Conservation (phyloP, 2,888 invertebrate genomes). For the Mesoligia furuncula region DNA sequence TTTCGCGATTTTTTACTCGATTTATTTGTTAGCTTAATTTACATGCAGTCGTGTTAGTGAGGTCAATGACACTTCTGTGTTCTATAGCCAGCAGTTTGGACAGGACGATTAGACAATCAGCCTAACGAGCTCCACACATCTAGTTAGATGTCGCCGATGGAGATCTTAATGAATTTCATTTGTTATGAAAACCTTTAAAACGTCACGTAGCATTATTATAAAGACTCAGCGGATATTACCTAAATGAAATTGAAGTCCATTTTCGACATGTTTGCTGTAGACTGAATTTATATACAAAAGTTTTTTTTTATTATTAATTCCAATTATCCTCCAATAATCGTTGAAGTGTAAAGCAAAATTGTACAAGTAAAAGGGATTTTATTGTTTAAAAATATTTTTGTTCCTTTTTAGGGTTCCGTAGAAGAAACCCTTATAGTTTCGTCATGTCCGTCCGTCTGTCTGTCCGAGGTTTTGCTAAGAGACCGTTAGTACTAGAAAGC, state of each 20-base stretch:
- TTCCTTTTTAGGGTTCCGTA: too few relatives aligned
- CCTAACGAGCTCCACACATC: slow-evolving; percentile 56
- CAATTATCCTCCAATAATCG: background rate
- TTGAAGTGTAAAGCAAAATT: background rate
- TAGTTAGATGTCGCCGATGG: slow-evolving; percentile 30
- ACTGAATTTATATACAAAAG: background rate
- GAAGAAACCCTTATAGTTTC: too few relatives aligned
- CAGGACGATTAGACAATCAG: slow-evolving; percentile 57
- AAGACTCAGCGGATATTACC: slow-evolving; percentile 4
- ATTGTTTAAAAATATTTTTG: background rate
- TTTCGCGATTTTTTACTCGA: background rate
- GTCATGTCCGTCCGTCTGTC: too few relatives aligned
- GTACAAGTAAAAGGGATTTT: too few relatives aligned
- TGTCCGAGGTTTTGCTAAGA: too few relatives aligned
- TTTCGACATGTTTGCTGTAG: background rate
- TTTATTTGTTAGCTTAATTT: slow-evolving; percentile 29
- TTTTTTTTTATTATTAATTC: background rate
- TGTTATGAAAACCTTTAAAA: slow-evolving; percentile 31
- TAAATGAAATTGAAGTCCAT: background rate
- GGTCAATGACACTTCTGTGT: slow-evolving; percentile 39
- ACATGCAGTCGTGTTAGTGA: slow-evolving; percentile 37
- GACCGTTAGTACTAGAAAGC: too few relatives aligned
- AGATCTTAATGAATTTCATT: slow-evolving; percentile 35
- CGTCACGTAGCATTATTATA: slow-evolving; percentile 14
- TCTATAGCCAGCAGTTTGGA: slow-evolving; percentile 26